Evolutionary conservation across 35 echinoderm and acorn worm species (phyloP), one percentile per base, ranked within the genome.

Genomic region (Apostichopus japonicus): DNA sequence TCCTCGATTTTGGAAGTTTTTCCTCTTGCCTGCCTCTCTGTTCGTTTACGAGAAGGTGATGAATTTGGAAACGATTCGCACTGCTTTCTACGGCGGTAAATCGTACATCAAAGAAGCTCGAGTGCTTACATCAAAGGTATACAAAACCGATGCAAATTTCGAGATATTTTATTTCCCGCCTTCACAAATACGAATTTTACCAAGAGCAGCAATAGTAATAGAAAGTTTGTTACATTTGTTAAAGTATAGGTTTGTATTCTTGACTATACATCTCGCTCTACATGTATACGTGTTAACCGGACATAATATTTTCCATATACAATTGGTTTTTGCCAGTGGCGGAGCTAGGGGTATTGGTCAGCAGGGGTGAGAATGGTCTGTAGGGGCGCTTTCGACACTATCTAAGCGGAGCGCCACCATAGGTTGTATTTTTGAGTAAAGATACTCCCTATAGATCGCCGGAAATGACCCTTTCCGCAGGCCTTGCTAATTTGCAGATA

Each of bases 1-100:
- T 67, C 96, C 96, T 16, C 83, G 96, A 51, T 98, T 96, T 81
- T 98, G 93, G 92, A 90, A 98, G 59, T 98, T 93, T 78, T 96
- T 98, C 33, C 57, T 95, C 1, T 72, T 94, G 6, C 96, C 96
- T 4, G 94, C 92, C 16, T 77, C 95, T 23, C 92, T 98, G 13
- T 98, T 98, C 82, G 72, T 95, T 11, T 77, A 95, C 79, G 96
- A 98, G 71, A 95, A 94, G 72, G 57, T 95, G 17, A 86, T 92
- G 55, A 93, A 87, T 21, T 57, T 87, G 86, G 55, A 87, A 44
- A 58, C 63, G 11, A 87, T 87, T 87, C 86, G 86, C 13, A 87
- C 17, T 27, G 94, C 96, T 17, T 54, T 91, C 10, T 96, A 92
- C 62, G 96, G 77, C 22, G 77, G 77, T 23, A 79, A 23, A 23